phyloP scores from a whole-genome alignment of 2,797 vertebrate species.

The Antennarius maculatus region DNA sequence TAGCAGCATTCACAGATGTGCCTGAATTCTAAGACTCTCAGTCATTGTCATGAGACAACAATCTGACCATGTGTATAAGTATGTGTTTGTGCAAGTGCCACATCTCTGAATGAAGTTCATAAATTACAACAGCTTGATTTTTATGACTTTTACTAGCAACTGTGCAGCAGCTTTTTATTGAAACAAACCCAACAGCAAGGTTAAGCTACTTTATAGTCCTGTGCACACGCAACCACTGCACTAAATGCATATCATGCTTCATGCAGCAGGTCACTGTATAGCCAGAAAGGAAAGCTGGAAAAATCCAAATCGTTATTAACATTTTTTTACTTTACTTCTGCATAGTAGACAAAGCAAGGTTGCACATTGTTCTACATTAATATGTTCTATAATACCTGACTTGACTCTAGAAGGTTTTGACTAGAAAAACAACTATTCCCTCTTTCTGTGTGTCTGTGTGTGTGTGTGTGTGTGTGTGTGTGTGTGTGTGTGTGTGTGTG shows the following conservation, averaged over 20 bases:
- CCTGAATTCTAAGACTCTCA: slow-evolving; percentile 53
- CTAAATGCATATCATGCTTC: slow-evolving; percentile 38
- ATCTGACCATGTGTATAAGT: slow-evolving; percentile 44
- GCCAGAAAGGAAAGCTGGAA: slow-evolving; percentile 36
- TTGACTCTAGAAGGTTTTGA: background rate
- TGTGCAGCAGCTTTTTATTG: slow-evolving; percentile 77
- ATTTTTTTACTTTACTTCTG: slow-evolving; percentile 19
- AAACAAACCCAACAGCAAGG: slow-evolving; percentile 77
- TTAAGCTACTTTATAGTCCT: slow-evolving; percentile 67
- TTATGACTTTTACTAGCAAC: slow-evolving; percentile 79
- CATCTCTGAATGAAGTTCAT: slow-evolving; percentile 72
- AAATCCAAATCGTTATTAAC: slow-evolving; percentile 48
- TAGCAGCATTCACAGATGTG: slow-evolving; percentile 68
- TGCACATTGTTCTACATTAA: slow-evolving; percentile 36
- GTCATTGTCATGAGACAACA: slow-evolving; percentile 67
- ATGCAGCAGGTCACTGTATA: slow-evolving; percentile 20
- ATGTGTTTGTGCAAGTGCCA: slow-evolving; percentile 37
- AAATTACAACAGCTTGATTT: slow-evolving; percentile 75
- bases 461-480: too few species aligned
- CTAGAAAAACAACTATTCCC: too few species aligned
- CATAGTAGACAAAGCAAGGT: slow-evolving; percentile 8
- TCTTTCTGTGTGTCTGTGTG: too few species aligned
- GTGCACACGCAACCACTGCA: slow-evolving; percentile 17
- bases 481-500: too few species aligned
- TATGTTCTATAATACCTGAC: slow-evolving; percentile 11